Conservation (phyloP, 2,113 vertebrate genomes). For the Cinclus mexicanus region DNA sequence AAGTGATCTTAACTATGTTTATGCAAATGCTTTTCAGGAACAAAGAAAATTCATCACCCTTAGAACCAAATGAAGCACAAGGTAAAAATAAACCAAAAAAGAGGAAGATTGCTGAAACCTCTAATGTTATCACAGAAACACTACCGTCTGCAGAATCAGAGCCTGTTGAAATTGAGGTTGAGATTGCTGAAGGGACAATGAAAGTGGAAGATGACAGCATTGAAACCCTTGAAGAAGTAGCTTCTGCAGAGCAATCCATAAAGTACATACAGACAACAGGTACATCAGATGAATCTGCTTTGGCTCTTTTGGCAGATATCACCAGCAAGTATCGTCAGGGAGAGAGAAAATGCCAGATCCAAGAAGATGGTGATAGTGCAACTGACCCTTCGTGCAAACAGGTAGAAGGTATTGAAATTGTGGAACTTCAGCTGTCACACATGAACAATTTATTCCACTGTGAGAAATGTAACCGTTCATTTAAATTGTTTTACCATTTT, state of each 20-base stretch:
- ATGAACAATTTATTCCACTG: conserved; percentile 94
- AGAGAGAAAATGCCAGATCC: conserved; percentile 78
- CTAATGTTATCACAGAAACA: conserved; percentile 24
- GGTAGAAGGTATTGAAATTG: conserved; percentile 92
- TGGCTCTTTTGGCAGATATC: conserved; percentile 94
- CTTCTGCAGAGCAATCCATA: conserved; percentile 77
- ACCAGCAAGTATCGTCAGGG: conserved; percentile 97
- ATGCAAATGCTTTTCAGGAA: conserved; percentile 74
- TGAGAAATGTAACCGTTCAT: conserved; percentile 93
- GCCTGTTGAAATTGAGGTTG: conserved; percentile 69
- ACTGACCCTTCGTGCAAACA: conserved; percentile 87
- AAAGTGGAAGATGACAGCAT: conserved; percentile 83
- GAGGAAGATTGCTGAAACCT: neutral
- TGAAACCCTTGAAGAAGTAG: conserved; percentile 83
- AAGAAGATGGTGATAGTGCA: conserved; percentile 72
- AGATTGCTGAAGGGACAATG: conserved; percentile 82
- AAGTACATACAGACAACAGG: conserved; percentile 79
- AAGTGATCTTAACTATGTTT: neutral
- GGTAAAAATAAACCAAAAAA: conserved; percentile 71
- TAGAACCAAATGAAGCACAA: conserved; percentile 64
- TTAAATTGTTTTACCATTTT: conserved; percentile 98
- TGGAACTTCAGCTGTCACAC: conserved; percentile 98
- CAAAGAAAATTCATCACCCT: conserved; percentile 76
- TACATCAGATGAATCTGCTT: conserved; percentile 90
- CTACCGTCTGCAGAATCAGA: conserved; percentile 8